phyloP scores from a whole-genome alignment of 2,113 vertebrate species.

The Crypturellus undulatus region DNA sequence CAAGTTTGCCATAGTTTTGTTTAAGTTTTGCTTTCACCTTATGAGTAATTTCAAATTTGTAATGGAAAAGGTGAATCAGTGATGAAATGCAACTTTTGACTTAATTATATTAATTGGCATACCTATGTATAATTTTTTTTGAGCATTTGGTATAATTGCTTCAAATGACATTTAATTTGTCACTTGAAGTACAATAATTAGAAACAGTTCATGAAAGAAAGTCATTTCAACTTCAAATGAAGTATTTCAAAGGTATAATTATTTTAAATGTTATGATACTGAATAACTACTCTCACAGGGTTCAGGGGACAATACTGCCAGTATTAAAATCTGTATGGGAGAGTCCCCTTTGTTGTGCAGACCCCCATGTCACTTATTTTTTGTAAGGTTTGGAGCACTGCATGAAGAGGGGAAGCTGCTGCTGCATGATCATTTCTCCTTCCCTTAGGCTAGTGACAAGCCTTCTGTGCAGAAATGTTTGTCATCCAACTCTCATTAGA shows the following conservation, averaged over 20 bases:
- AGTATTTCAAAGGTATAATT: constrained; percentile 78
- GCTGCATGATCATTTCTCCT: not conserved
- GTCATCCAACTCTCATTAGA: constrained; percentile 39
- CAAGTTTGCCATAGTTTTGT: constrained; percentile 23
- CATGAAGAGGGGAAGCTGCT: not conserved
- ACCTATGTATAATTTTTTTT: constrained; percentile 76
- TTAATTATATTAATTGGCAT: constrained; percentile 81
- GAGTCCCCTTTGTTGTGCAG: not conserved
- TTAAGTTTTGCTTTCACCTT: constrained; percentile 43
- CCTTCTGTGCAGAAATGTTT: constrained; percentile 21
- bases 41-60: constrained; percentile 20
- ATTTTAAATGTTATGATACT: constrained; percentile 67
- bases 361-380: not conserved
- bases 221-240: constrained; percentile 75
- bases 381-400: not conserved
- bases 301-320: not conserved
- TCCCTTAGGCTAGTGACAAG: rapidly evolving
- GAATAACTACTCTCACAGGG: constrained; percentile 18
- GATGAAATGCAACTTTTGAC: constrained; percentile 62
- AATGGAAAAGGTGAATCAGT: constrained; percentile 70
- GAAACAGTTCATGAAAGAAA: constrained; percentile 78
- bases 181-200: constrained; percentile 80
- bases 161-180: constrained; percentile 83
- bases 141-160: constrained; percentile 77
- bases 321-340: not conserved